Conservation (phyloP, 1,140 invertebrate genomes). For the Drosophila pandora region DNA sequence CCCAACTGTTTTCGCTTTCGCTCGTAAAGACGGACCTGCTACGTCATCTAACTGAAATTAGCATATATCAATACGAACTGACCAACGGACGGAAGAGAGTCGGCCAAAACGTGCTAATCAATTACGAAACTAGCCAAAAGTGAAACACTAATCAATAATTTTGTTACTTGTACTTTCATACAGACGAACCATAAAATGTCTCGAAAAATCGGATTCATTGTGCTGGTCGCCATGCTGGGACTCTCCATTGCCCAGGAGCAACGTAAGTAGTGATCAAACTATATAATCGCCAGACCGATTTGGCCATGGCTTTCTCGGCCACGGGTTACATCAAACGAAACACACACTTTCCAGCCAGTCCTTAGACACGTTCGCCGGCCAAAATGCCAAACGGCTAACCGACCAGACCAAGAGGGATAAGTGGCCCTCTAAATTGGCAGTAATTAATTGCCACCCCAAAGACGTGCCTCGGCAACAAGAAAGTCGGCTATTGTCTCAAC, state of each 20-base stretch:
- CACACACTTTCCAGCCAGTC: slow-evolving; percentile 33
- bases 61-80: slow-evolving; percentile 37
- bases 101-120: slow-evolving; percentile 67
- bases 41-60: slow-evolving; percentile 68
- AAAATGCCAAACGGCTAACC: background rate
- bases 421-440: slow-evolving; percentile 21
- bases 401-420: slow-evolving; percentile 14
- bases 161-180: slow-evolving; percentile 75
- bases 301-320: slow-evolving; percentile 40
- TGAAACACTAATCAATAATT: slow-evolving; percentile 58
- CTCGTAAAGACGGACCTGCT: slow-evolving; percentile 34
- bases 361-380: slow-evolving; percentile 38
- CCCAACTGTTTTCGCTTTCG: slow-evolving; percentile 65
- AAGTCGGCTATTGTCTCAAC: slow-evolving; percentile 19
- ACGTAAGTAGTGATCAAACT: slow-evolving; percentile 55
- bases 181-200: slow-evolving; percentile 51
- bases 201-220: slow-evolving; percentile 55
- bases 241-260: slow-evolving; percentile 59
- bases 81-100: slow-evolving; percentile 5
- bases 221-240: slow-evolving; percentile 54
- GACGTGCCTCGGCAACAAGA: slow-evolving; percentile 51
- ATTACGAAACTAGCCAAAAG: slow-evolving; percentile 70
- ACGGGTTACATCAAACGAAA: slow-evolving; percentile 36
- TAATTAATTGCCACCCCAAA: slow-evolving; percentile 41
- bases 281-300: slow-evolving; percentile 11